Evolutionary conservation across 1,140 invertebrate species (phyloP).

Genomic region (Scaptomyza graminum): DNA sequence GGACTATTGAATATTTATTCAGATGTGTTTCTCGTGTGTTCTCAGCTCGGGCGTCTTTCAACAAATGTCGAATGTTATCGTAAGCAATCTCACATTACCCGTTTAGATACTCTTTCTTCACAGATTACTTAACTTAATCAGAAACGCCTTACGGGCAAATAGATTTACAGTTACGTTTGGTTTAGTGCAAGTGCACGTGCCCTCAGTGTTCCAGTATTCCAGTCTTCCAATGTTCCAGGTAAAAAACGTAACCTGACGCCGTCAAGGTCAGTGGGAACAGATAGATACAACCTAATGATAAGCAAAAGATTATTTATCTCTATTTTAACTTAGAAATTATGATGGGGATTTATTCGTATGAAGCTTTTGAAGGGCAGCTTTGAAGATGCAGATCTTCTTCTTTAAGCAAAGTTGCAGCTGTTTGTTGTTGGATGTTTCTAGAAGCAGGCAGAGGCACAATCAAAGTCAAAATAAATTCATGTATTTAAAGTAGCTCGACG

Average conservation of each 20-base stretch:
- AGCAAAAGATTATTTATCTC: not conserved
- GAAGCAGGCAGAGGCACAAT: not conserved
- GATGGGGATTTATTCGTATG: not conserved
- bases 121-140: conserved; percentile 23
- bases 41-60: not conserved
- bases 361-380: not conserved
- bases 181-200: not conserved
- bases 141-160: conserved; percentile 11
- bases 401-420: not conserved
- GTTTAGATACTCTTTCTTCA: conserved; percentile 13
- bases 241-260: not conserved
- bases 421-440: conserved; percentile 4
- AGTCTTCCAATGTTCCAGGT: not conserved
- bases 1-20: not conserved
- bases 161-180: not conserved
- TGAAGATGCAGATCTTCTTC: not conserved
- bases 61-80: conserved; percentile 30
- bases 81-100: conserved; percentile 16
- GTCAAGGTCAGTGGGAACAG: not conserved
- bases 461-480: not conserved
- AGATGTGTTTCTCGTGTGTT: conserved; percentile 1
- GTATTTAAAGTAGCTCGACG: conserved; percentile 5
- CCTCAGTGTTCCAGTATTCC: not conserved
- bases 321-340: not conserved
- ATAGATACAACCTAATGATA: not conserved